Base-by-base conservation (phyloP, 2,113 vertebrate genomes). In the Psephotus haematonotus region DNA sequence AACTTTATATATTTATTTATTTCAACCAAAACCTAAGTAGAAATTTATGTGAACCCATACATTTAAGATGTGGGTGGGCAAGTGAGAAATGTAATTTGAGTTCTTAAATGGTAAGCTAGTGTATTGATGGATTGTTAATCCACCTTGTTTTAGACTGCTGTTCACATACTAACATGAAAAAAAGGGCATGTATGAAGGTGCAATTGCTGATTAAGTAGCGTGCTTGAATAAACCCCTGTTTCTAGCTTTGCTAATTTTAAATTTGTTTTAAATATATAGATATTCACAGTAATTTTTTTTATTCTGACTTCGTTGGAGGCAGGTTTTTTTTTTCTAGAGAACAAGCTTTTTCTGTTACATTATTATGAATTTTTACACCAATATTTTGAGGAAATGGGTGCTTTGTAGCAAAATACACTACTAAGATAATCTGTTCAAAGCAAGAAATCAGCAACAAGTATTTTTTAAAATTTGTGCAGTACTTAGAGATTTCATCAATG, bases 71-170 rank as follows among this genome's bases (percentile, higher is more conserved):
- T 41, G 37, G 31, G 7, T 39, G 7, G 9, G 24, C 9, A 13
- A 62, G 41, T 41, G 52, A 78, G 64, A 86, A 87, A 65, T 77
- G 7, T 53, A 65, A 15, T 74, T 28, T 10, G 27, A 74, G 13
- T 67, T 89, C 31, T 82, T 86, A 53, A 77, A 16, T 86, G n/a
- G 76, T 77, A 37, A 18, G 10, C 35, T 63, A 27, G 29, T 93
- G 12, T 88, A 83, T 25, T 87, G 64, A 46, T 88, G 80, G 50
- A 70, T 94, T 8, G 7, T 92, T 96, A 95, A 90, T 80, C 86
- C 63, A 70, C 44, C 27, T 94, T 88, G 77, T 13, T 89, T 86
- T 90, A 67, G 28, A 13, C 53, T 97, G 70, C 18, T 95, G 31
- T 65, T 94, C 52, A 31, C 47, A 81, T 35, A 79, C n/a, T 91